Conservation (phyloP, 2,797 vertebrate species). For the Coranthus polyacanthus region DNA sequence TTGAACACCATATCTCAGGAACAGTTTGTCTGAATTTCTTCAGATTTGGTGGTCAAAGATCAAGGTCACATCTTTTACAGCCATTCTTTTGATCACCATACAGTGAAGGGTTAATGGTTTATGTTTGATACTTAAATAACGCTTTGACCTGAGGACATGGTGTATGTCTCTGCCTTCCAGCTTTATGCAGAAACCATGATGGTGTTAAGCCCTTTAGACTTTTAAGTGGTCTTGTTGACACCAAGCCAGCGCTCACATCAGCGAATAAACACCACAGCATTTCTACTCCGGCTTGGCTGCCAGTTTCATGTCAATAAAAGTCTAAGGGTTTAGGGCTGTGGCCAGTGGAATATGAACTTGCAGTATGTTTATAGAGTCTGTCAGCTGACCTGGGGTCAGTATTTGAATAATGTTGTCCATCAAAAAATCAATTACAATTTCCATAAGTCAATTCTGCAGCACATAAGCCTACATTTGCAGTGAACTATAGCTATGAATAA, state of each 20-base stretch:
- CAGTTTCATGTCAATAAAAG: slow-evolving; percentile 24
- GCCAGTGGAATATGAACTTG: slow-evolving; percentile 26
- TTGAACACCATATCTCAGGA: no score
- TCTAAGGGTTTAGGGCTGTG: slow-evolving; percentile 6
- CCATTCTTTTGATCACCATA: slow-evolving; percentile 9
- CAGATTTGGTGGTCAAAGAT: no score
- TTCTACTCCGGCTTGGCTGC: slow-evolving; percentile 16
- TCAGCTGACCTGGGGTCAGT: slow-evolving; percentile 30
- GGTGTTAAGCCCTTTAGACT: slow-evolving; percentile 19
- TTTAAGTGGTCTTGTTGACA: slow-evolving; percentile 28
- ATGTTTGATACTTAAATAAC: slow-evolving; percentile 4
- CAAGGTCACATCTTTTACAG: background rate
- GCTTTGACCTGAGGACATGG: slow-evolving; percentile 14
- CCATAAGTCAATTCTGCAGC: slow-evolving; percentile 6
- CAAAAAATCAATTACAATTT: slow-evolving; percentile 41
- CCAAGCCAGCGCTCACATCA: slow-evolving; percentile 26
- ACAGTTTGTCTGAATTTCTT: no score
- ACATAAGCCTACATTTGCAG: slow-evolving; percentile 2
- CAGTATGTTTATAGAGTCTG: slow-evolving; percentile 19
- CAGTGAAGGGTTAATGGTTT: background rate
- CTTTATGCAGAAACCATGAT: slow-evolving; percentile 12
- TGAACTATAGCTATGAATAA: background rate
- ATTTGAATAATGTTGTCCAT: slow-evolving; percentile 24
- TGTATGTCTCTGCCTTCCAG: slow-evolving; percentile 7
- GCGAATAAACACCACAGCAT: slow-evolving; percentile 21